Evolutionary conservation across 2,888 invertebrate genomes (phyloP).

Genomic region (Lycaena phlaeas): DNA sequence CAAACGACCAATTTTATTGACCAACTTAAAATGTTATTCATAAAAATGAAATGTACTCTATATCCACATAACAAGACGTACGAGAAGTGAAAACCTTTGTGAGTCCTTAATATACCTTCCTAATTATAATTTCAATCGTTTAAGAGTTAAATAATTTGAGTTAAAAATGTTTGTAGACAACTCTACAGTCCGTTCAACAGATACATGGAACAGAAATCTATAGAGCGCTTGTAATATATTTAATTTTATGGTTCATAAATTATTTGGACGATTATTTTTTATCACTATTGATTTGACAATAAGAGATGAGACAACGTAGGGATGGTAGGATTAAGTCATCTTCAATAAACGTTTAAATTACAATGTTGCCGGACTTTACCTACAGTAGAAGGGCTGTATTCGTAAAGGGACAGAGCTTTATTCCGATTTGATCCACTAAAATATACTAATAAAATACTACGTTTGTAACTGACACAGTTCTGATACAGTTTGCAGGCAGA

Average conservation of each 20-base stretch:
- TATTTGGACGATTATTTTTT: no score
- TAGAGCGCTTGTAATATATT: conserved; percentile 23
- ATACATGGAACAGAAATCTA: conserved; percentile 34
- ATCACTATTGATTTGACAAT: no score
- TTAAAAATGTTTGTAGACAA: conserved; percentile 58
- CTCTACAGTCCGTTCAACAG: conserved; percentile 61
- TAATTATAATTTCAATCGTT: conserved; percentile 71
- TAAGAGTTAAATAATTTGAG: conserved; percentile 67
- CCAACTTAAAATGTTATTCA: conserved; percentile 8
- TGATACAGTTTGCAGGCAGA: neutral
- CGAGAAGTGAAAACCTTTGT: conserved; percentile 4
- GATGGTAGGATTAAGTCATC: no score
- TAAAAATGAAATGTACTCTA: conserved; percentile 10
- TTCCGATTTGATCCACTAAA: no score
- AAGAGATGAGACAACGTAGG: no score
- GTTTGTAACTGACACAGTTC: no score
- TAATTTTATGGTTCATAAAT: no score
- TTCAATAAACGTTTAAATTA: no score
- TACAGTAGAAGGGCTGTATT: no score
- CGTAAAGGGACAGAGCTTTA: no score
- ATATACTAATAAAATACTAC: no score
- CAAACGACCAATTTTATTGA: conserved; percentile 23
- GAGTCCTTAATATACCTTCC: conserved; percentile 21
- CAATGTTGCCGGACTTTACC: no score
- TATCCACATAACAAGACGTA: neutral